These are phyloP conservation scores for Nephrotoma guestfalica DNA, from an alignment of 2,888 invertebrate species.

Conservation along the genomic window DNA sequence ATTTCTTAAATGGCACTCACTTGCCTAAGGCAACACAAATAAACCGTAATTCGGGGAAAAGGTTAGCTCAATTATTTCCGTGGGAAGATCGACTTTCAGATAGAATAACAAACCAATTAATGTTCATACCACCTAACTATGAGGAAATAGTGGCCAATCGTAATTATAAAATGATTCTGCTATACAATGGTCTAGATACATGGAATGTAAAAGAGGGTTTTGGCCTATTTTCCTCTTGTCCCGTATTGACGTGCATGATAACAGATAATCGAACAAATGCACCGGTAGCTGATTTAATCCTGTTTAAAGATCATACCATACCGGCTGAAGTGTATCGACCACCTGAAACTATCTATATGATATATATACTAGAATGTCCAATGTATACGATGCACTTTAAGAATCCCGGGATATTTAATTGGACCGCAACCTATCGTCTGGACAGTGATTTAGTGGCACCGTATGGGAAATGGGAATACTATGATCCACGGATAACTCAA, in stretches of 20 bases:
- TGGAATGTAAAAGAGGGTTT: constrained; percentile 60
- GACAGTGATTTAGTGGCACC: constrained; percentile 95
- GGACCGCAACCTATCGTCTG: constrained; percentile 89
- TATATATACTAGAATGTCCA: constrained; percentile 91
- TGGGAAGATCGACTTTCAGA: constrained; percentile 57
- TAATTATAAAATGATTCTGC: constrained; percentile 34
- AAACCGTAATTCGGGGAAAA: constrained; percentile 32
- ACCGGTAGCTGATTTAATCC: constrained; percentile 65
- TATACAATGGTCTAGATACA: constrained; percentile 71
- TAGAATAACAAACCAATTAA: constrained; percentile 71
- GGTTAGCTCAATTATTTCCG: constrained; percentile 54
- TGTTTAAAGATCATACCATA: constrained; percentile 75
- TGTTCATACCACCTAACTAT: constrained; percentile 68
- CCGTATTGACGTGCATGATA: constrained; percentile 74
- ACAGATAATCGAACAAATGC: constrained; percentile 61
- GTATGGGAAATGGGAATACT: constrained; percentile 89
- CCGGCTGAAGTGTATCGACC: constrained; percentile 55
- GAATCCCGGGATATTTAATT: constrained; percentile 71
- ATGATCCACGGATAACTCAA: constrained; percentile 53
- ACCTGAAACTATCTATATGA: constrained; percentile 70
- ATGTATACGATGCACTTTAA: constrained; percentile 84
- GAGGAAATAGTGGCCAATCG: constrained; percentile 36
- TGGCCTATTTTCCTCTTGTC: constrained; percentile 59
- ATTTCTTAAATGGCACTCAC: constrained; percentile 57
- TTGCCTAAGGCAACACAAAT: constrained; percentile 42